phyloP scores from a whole-genome alignment of 30 jellyfish, hydroid and myxozoan species.

The Clytia hemisphaerica region DNA sequence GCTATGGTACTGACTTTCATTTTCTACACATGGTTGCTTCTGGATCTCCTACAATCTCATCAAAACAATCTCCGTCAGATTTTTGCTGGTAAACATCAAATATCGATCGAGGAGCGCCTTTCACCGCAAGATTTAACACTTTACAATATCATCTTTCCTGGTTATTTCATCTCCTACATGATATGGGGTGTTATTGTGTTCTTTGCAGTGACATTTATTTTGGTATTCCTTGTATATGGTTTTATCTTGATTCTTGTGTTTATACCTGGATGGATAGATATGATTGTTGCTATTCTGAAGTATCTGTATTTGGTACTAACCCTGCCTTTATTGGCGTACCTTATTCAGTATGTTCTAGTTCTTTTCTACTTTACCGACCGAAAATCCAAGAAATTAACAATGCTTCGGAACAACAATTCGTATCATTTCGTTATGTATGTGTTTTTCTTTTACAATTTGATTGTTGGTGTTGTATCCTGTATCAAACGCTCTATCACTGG shows the following conservation, averaged over 20 bases:
- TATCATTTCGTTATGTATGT: slow-evolving; percentile 6
- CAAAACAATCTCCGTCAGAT: no score
- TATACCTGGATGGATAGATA: neutral
- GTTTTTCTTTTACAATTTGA: slow-evolving; percentile 5
- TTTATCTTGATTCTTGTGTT: neutral
- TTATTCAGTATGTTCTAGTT: neutral
- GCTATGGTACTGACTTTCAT: no score
- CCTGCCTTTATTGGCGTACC: neutral
- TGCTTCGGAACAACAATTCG: neutral
- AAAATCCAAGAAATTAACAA: neutral
- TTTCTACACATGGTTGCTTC: no score
- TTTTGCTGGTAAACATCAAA: no score
- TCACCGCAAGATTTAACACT: no score
- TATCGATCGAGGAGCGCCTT: no score
- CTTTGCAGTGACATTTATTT: neutral
- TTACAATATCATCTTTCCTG: neutral
- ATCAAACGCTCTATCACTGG: neutral
- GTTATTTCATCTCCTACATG: slow-evolving; percentile 19
- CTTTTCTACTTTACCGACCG: neutral
- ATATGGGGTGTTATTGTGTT: slow-evolving; percentile 6
- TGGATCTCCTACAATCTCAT: no score
- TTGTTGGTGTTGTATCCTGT: slow-evolving; percentile 16
- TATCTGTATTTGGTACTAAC: neutral
- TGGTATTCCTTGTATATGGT: slow-evolving; percentile 5
- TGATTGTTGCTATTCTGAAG: neutral